Evolutionary conservation across 23 tunicate genomes (phyloP).

Genomic region (Halocynthia roretzi): DNA sequence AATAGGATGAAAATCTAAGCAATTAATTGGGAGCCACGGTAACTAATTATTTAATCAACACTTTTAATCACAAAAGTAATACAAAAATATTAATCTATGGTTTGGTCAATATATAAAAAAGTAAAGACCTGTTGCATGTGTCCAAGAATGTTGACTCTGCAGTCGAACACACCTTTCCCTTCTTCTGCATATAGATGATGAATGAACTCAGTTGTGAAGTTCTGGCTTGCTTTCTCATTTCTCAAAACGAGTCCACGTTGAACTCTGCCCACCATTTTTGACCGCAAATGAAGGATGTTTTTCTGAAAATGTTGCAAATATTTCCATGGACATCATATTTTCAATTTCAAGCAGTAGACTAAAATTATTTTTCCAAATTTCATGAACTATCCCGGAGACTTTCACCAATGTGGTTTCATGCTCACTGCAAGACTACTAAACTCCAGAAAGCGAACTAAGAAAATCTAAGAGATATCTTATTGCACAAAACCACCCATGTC

Average conservation of each 20-base stretch:
- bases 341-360: too few relatives aligned
- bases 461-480: background rate
- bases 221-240: slow-evolving; percentile 75
- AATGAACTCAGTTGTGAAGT: slow-evolving; percentile 87
- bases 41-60: background rate
- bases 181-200: slow-evolving; percentile 79
- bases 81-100: background rate
- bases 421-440: background rate
- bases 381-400: too few relatives aligned
- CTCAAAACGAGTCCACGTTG: slow-evolving; percentile 95
- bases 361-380: too few relatives aligned
- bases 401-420: background rate
- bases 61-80: background rate
- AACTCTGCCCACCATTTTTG: slow-evolving; percentile 78
- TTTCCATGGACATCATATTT: too few relatives aligned
- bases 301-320: slow-evolving; percentile 19
- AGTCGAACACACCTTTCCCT: slow-evolving; percentile 91
- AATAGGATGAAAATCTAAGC: too few relatives aligned
- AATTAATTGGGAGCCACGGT: too few relatives aligned
- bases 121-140: slow-evolving; percentile 88
- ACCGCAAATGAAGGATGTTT: slow-evolving; percentile 57
- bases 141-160: slow-evolving; percentile 82
- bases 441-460: background rate
- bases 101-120: background rate
- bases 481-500: background rate